Base-by-base conservation (phyloP, 2,113 vertebrate species). In the Rana temporaria region DNA sequence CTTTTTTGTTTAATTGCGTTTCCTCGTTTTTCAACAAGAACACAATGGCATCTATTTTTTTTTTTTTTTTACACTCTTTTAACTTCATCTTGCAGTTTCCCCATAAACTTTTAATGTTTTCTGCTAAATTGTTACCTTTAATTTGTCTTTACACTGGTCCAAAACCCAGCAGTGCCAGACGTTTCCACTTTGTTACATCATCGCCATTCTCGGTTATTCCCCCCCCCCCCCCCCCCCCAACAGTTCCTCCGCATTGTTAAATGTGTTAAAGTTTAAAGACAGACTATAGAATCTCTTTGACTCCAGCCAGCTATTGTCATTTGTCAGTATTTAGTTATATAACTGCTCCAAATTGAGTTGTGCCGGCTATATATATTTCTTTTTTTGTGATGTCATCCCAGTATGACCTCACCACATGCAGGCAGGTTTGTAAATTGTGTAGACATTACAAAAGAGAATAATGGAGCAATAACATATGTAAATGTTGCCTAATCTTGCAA, bases 301-400 rank as follows among this genome's bases (percentile, higher is more conserved):
- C 65, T 57, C 65, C 20, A 59, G 19, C 30, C 57, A 69, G 30
- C 15, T 3, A 16, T n/a, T 6, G 66, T 53, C 66, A 69, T 69
- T 56, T 42, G 66, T 70, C 78, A 79, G 55, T 32, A n/a, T 20
- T 15, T 32, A 30, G 64, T 59, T 56, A 53, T 32, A 53, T 20
- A 22, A 22, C 60, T 14, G 24, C n/a, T 22, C 66, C 67, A 15
- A 24, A 42, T 42, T n/a, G 11, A 38, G 26, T 38, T 14, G 17
- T 57, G 17, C 48, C 12, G 69, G 42, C 42, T 42, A 42, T 42
- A 34, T 16, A n/a, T n/a, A n/a, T n/a, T n/a, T n/a, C n/a, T 67
- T 55, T 18, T 30, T 55, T 18, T 30, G 34, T 82, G 63, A 82
- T 82, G 63, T 60, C 71, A 75, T 82, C 71, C 16, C 80, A 82